phyloP scores from a whole-genome alignment of 2,797 vertebrate genomes.

The Tenualosa ilisha region DNA sequence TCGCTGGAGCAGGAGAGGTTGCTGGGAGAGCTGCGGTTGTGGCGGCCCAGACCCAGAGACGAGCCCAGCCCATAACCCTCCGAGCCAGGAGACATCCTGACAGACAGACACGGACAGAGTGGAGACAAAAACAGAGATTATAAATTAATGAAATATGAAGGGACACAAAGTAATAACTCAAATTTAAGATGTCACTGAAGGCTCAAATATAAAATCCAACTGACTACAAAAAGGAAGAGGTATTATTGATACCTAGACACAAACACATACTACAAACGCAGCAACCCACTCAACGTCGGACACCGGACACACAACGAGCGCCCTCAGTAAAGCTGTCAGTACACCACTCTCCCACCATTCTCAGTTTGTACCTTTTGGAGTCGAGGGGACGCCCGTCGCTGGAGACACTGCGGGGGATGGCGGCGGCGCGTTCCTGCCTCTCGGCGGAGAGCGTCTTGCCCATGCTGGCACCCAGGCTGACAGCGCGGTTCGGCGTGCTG shows the following conservation, averaged over 20 bases:
- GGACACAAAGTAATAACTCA: not conserved
- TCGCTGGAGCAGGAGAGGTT: slow-evolving; percentile 96
- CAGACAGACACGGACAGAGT: not conserved
- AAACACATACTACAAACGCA: not conserved
- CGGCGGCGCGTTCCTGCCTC: slow-evolving; percentile 83
- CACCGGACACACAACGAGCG: not conserved
- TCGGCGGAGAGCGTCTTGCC: slow-evolving; percentile 84
- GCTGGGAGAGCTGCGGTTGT: slow-evolving; percentile 95
- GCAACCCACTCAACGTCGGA: not conserved
- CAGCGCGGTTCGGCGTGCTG: slow-evolving; percentile 79
- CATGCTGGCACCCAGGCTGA: slow-evolving; percentile 84
- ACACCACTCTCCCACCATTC: not conserved
- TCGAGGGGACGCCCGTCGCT: slow-evolving; percentile 94
- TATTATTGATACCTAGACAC: not conserved
- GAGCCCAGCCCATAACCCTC: slow-evolving; percentile 93
- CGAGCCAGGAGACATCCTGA: slow-evolving; percentile 91
- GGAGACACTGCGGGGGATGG: slow-evolving; percentile 97
- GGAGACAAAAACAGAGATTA: not conserved
- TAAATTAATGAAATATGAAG: not conserved
- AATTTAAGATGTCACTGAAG: not conserved
- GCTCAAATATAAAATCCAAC: not conserved
- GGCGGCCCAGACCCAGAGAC: slow-evolving; percentile 88
- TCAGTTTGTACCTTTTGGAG: slow-evolving; percentile 79
- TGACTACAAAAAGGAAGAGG: not conserved
- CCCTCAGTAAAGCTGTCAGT: no score